Conservation (phyloP, 2,797 vertebrate genomes). For the Danio kyathit region DNA sequence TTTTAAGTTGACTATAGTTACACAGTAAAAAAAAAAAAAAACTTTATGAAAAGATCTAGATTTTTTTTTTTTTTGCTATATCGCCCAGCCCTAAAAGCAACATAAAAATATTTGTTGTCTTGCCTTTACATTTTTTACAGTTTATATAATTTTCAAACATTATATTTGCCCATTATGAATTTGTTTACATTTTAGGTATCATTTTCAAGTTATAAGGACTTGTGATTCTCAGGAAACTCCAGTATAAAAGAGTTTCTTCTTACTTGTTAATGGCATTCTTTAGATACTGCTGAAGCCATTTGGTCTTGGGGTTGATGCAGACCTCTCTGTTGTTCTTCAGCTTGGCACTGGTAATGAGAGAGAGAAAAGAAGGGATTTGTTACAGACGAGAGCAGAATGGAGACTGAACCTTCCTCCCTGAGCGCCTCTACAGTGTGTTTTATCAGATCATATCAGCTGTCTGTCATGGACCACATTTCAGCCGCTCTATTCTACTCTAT, state of each 20-base stretch:
- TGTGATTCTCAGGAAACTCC: constrained; percentile 24
- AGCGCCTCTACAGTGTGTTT: constrained; percentile 12
- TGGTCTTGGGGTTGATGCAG: constrained; percentile 96
- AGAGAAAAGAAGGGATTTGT: constrained; percentile 40
- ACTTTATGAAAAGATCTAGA: too few species aligned
- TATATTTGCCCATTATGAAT: not conserved
- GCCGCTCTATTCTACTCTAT: constrained; percentile 27
- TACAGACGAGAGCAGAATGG: constrained; percentile 27
- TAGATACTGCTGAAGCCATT: constrained; percentile 98
- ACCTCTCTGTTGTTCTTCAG: constrained; percentile 93
- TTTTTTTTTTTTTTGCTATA: too few species aligned
- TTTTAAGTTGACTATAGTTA: too few species aligned
- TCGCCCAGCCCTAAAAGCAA: too few species aligned
- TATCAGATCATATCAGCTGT: constrained; percentile 50
- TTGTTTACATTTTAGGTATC: not conserved
- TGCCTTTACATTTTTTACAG: too few species aligned
- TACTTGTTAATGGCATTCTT: constrained; percentile 99
- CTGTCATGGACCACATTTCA: constrained; percentile 33
- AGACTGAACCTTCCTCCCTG: constrained; percentile 29
- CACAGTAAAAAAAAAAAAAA: too few species aligned
- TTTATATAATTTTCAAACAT: too few species aligned
- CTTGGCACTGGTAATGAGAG: constrained; percentile 76
- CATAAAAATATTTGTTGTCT: too few species aligned
- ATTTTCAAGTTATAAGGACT: not conserved
- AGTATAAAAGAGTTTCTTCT: constrained; percentile 70